Evolutionary conservation across 2,113 vertebrate species (phyloP).

Genomic region (Poeciliopsis occidentalis): DNA sequence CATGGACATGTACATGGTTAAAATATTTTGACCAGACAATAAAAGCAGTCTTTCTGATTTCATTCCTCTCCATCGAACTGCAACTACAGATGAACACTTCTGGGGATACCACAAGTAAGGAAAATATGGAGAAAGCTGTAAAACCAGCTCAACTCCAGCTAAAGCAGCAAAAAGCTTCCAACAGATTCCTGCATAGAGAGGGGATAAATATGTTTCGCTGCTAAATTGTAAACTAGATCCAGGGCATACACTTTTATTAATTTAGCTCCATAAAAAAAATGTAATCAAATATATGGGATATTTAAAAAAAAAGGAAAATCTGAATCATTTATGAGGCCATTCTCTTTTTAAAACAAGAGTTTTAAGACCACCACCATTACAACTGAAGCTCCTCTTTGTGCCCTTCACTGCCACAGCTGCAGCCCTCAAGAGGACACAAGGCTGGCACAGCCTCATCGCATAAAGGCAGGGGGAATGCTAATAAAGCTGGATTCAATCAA

Average conservation of each 20-base stretch:
- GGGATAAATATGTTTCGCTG: not conserved
- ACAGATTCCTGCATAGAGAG: not conserved
- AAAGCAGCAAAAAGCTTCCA: not conserved
- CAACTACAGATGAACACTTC: not conserved
- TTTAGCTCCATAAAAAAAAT: not conserved
- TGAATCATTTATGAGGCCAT: constrained; percentile 21
- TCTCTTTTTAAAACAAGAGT: constrained; percentile 46
- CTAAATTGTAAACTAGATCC: not conserved
- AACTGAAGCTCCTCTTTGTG: constrained; percentile 74
- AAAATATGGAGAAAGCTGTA: not conserved
- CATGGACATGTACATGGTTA: no score
- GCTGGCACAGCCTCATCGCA: constrained; percentile 63
- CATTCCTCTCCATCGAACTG: not conserved
- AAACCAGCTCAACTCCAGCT: not conserved
- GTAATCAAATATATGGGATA: not conserved
- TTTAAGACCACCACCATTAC: constrained; percentile 43
- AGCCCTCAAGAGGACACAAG: constrained; percentile 69
- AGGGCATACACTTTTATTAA: not conserved
- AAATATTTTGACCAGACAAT: not conserved
- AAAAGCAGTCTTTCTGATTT: not conserved
- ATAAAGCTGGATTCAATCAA: constrained; percentile 76
- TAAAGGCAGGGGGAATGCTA: constrained; percentile 70
- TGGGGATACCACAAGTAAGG: not conserved
- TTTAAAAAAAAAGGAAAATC: not conserved
- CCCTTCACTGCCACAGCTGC: constrained; percentile 69